Evolutionary conservation across 2,888 invertebrate genomes (phyloP).

Genomic region (Altica lythri): DNA sequence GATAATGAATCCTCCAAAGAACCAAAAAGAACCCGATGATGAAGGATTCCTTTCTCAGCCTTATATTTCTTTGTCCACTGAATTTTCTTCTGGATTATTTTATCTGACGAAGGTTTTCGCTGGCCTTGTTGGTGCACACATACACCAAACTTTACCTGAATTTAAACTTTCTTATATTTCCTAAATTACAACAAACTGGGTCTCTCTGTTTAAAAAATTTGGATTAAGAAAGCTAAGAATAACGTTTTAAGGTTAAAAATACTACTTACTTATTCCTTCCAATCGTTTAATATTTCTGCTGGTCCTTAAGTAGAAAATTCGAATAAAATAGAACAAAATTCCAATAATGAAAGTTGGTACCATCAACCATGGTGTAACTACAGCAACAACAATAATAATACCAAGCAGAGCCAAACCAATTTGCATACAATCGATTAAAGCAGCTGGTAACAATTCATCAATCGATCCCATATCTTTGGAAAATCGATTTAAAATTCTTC

Average conservation of each 20-base stretch:
- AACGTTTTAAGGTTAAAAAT: no score
- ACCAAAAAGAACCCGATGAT: no score
- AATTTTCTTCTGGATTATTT: no score
- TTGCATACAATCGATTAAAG: constrained; percentile 60
- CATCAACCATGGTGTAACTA: constrained; percentile 72
- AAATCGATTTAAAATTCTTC: constrained; percentile 69
- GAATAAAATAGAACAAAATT: constrained; percentile 66
- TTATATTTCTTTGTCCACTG: no score
- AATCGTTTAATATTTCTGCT: constrained; percentile 75
- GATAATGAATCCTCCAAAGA: no score
- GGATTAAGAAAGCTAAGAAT: no score
- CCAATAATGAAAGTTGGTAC: constrained; percentile 69
- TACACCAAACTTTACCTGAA: no score
- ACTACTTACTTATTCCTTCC: constrained; percentile 73
- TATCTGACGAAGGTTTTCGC: no score
- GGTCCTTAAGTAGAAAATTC: constrained; percentile 73
- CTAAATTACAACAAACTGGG: not conserved
- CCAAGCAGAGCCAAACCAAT: constrained; percentile 70
- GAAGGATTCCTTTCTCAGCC: no score
- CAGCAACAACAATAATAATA: constrained; percentile 72
- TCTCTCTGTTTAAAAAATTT: no score
- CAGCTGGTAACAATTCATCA: constrained; percentile 60
- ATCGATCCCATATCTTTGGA: constrained; percentile 70
- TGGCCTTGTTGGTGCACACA: no score
- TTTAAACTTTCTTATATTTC: no score